These are phyloP conservation scores for Nothoprocta pentlandii DNA, from an alignment of 2,113 vertebrate genomes.

Conservation along the genomic window DNA sequence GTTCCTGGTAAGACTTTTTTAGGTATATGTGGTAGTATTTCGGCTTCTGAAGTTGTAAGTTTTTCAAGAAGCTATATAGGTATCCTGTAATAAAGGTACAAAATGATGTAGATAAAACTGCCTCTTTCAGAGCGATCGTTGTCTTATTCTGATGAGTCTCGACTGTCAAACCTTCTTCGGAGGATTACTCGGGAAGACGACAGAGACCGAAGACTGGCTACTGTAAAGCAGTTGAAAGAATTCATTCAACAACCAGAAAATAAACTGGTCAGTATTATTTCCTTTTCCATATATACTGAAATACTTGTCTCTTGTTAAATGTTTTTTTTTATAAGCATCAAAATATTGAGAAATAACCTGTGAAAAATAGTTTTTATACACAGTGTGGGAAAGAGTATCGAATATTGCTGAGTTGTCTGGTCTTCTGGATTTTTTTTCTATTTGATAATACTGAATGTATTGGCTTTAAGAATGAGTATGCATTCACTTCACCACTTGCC, in stretches of 20 bases:
- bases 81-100: not conserved
- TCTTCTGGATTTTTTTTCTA: not conserved
- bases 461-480: not conserved
- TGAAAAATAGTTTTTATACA: not conserved
- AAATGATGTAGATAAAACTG: not conserved
- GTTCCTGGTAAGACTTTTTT: not conserved
- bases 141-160: slow-evolving; percentile 99
- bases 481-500: not conserved
- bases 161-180: slow-evolving; percentile 99
- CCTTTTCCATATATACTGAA: not conserved
- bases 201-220: slow-evolving; percentile 96
- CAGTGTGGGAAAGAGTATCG: not conserved
- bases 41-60: no score
- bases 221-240: slow-evolving; percentile 98
- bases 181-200: slow-evolving; percentile 99
- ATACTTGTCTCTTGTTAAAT: not conserved
- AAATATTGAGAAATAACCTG: not conserved
- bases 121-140: slow-evolving; percentile 90
- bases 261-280: slow-evolving; percentile 88
- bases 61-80: not conserved
- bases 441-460: not conserved
- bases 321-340: not conserved
- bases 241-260: slow-evolving; percentile 98
- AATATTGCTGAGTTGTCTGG: not conserved
- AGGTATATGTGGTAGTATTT: no score